Percentiles rank a stretch among this genome's conserved stretches.
These are phyloP conservation scores for Steinernema carpocapsae DNA, from an alignment of 2,888 invertebrate species.

Conservation along the genomic window DNA sequence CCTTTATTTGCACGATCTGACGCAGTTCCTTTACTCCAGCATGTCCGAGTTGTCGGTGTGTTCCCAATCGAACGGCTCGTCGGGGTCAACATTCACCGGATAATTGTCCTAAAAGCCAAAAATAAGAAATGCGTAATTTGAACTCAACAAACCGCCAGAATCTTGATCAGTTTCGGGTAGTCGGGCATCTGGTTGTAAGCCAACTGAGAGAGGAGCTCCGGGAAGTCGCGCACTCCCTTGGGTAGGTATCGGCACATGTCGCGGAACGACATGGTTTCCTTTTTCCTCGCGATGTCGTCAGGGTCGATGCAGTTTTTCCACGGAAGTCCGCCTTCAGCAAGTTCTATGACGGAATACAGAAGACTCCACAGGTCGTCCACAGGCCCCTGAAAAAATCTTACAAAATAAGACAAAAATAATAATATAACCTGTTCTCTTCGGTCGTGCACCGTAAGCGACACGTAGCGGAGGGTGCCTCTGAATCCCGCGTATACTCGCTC, in stretches of 20 bases:
- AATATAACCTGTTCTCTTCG: constrained; percentile 44
- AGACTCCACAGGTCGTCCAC: constrained; percentile 60
- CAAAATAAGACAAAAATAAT: neutral
- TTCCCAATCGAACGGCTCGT: constrained; percentile 27
- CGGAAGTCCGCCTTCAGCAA: constrained; percentile 57
- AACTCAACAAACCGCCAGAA: constrained; percentile 35
- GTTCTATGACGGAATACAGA: constrained; percentile 58
- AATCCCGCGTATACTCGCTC: constrained; percentile 63
- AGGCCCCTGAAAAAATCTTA: constrained; percentile 42
- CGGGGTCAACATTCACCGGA: neutral
- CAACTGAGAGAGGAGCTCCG: constrained; percentile 35
- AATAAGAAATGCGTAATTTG: neutral
- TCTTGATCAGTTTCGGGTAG: constrained; percentile 43
- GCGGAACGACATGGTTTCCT: constrained; percentile 36
- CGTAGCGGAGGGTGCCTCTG: constrained; percentile 64
- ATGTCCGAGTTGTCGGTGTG: neutral
- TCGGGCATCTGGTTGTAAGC: constrained; percentile 43
- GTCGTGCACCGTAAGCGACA: constrained; percentile 61
- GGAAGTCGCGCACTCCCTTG: constrained; percentile 32
- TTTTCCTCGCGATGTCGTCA: constrained; percentile 55
- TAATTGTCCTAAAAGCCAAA: neutral
- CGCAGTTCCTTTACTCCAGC: too few relatives aligned
- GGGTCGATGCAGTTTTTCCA: constrained; percentile 57
- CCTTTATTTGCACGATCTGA: too few relatives aligned
- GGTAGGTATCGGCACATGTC: constrained; percentile 40